These are phyloP conservation scores for Menura novaehollandiae DNA, from an alignment of 2,113 vertebrate species.

Conservation along the genomic window DNA sequence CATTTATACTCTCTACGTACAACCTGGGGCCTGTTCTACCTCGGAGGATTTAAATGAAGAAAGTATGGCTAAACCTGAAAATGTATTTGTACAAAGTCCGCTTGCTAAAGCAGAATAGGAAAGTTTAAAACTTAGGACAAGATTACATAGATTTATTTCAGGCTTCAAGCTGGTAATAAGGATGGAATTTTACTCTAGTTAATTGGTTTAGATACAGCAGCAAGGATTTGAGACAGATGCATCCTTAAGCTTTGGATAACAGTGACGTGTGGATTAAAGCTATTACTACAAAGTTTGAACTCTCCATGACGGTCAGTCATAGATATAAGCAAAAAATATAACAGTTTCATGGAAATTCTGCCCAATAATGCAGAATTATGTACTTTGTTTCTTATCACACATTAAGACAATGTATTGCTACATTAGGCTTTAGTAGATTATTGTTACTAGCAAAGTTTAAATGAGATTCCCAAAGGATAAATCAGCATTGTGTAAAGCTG, in stretches of 20 bases:
- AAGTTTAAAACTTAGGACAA: constrained; percentile 23
- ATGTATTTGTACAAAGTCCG: neutral
- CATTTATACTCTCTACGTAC: neutral
- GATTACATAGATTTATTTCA: constrained; percentile 17
- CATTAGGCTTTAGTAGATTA: neutral
- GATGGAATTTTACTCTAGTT: constrained; percentile 55
- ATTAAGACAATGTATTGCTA: no score
- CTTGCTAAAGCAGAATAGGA: neutral
- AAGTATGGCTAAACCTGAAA: neutral
- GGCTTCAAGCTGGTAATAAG: constrained; percentile 28
- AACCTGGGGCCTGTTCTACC: neutral
- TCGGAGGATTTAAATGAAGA: neutral
- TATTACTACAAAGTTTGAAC: neutral
- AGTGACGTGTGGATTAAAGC: neutral
- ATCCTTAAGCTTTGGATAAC: constrained; percentile 31
- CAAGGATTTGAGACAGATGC: constrained; percentile 42
- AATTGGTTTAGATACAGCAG: constrained; percentile 56
- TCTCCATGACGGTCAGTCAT: neutral
- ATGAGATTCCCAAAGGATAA: neutral
- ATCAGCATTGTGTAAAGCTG: neutral
- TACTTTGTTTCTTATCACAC: neutral
- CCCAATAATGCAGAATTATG: neutral
- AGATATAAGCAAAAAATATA: neutral
- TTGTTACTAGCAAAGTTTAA: neutral
- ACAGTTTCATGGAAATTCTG: neutral